Percentiles rank a stretch among this genome's conserved stretches.
Evolutionary conservation across 2,888 invertebrate genomes (phyloP).

Genomic region (Andricus quercusramuli): DNA sequence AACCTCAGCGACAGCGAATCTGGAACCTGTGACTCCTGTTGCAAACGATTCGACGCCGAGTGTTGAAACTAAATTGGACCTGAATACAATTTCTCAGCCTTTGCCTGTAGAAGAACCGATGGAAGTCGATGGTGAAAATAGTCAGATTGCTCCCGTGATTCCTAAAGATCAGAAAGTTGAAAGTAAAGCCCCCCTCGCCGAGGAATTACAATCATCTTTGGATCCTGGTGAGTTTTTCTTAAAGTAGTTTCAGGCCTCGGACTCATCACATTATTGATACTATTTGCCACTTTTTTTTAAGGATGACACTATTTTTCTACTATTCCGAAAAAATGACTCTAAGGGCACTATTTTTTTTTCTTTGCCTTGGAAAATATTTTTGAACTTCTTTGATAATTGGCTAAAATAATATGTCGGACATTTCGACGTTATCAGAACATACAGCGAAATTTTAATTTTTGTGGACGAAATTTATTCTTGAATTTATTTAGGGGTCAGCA

Average conservation of each 20-base stretch:
- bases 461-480: no score
- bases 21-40: constrained; percentile 1
- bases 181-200: constrained; percentile 62
- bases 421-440: no score
- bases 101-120: constrained; percentile 51
- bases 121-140: constrained; percentile 49
- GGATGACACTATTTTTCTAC: no score
- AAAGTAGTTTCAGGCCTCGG: constrained; percentile 21
- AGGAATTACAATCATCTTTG: constrained; percentile 70
- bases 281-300: no score
- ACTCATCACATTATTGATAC: no score
- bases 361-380: no score
- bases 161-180: constrained; percentile 59
- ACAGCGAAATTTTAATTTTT: no score
- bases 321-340: no score
- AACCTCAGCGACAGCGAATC: constrained; percentile 2
- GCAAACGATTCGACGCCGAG: constrained; percentile 38
- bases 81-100: constrained; percentile 12
- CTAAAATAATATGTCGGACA: no score
- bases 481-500: no score
- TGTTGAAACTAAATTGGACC: constrained; percentile 42
- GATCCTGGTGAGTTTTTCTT: constrained; percentile 68
- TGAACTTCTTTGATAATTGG: no score
- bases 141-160: constrained; percentile 44
- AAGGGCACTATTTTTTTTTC: no score